phyloP scores from a whole-genome alignment of 2,113 vertebrate species.

The Lipophrys pholis region DNA sequence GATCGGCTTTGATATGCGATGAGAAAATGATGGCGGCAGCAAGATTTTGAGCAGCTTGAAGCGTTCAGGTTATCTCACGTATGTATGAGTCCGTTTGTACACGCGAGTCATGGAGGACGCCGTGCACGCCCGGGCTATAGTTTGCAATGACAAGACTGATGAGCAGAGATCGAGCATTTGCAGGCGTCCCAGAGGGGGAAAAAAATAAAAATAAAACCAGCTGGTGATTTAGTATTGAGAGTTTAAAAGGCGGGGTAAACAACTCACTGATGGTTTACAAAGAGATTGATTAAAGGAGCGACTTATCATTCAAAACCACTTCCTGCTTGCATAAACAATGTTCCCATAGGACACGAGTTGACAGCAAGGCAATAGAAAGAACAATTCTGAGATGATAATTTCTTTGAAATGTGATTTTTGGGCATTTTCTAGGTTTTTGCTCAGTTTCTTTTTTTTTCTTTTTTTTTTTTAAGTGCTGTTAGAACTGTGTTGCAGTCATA shows the following conservation, averaged over 20 bases:
- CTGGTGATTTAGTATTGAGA: conserved; percentile 59
- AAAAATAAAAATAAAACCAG: conserved; percentile 26
- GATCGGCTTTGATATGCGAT: conserved; percentile 57
- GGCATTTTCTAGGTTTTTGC: conserved; percentile 4
- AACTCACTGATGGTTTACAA: conserved; percentile 58
- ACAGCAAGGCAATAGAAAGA: conserved; percentile 40
- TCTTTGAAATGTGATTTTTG: conserved; percentile 26
- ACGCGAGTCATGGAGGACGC: not conserved
- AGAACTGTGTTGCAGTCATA: too few relatives aligned
- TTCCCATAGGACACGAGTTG: conserved; percentile 38
- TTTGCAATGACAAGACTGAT: not conserved
- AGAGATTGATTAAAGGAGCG: conserved; percentile 60
- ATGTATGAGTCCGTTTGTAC: not conserved
- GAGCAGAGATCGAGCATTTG: conserved; percentile 25
- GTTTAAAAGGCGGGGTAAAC: conserved; percentile 58
- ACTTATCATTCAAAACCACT: conserved; percentile 66
- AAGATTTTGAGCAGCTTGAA: conserved; percentile 25
- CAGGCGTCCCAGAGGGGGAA: conserved; percentile 1
- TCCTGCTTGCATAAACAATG: conserved; percentile 52
- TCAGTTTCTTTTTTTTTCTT: not conserved
- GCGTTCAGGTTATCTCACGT: conserved; percentile 25
- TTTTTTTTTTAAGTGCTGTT: not conserved
- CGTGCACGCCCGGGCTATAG: not conserved
- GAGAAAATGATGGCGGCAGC: conserved; percentile 56
- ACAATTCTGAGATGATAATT: conserved; percentile 30